phyloP scores from a whole-genome alignment of 2,113 vertebrate genomes.

The Phalacrocorax pelagicus region DNA sequence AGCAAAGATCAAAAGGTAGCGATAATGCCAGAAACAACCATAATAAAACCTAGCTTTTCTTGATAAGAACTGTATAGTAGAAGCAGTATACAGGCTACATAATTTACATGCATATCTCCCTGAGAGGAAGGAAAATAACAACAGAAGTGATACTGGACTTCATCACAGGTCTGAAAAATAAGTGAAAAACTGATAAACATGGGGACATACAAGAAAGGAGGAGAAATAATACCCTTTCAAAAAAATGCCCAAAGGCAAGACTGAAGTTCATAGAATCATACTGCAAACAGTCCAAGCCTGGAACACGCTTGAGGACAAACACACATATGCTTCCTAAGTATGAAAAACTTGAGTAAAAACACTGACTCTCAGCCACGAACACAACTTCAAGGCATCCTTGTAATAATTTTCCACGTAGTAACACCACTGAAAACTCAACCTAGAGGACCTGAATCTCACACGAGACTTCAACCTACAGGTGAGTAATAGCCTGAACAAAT shows the following conservation, averaged over 20 bases:
- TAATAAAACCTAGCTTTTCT: neutral
- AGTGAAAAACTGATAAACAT: neutral
- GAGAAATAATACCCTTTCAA: neutral
- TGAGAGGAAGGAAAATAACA: neutral
- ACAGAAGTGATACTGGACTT: neutral
- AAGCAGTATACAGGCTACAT: neutral
- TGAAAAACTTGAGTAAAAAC: neutral
- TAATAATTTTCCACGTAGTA: neutral
- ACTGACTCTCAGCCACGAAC: neutral
- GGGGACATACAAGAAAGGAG: neutral
- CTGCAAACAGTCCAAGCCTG: neutral
- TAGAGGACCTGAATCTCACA: neutral
- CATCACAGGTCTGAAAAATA: neutral
- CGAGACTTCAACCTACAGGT: neutral
- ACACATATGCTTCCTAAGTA: neutral
- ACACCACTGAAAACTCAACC: neutral
- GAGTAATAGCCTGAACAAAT: neutral
- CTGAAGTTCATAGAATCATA: neutral
- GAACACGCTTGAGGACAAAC: neutral
- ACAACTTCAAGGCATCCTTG: neutral
- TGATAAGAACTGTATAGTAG: neutral
- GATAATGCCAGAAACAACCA: neutral
- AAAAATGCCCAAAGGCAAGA: neutral
- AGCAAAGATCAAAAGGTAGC: neutral
- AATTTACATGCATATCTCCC: neutral